A percentile compares a stretch with the other conserved stretches of the same genome.
These are phyloP conservation scores for Mythimna pallens DNA, from an alignment of 2,888 invertebrate species.

Conservation along the genomic window DNA sequence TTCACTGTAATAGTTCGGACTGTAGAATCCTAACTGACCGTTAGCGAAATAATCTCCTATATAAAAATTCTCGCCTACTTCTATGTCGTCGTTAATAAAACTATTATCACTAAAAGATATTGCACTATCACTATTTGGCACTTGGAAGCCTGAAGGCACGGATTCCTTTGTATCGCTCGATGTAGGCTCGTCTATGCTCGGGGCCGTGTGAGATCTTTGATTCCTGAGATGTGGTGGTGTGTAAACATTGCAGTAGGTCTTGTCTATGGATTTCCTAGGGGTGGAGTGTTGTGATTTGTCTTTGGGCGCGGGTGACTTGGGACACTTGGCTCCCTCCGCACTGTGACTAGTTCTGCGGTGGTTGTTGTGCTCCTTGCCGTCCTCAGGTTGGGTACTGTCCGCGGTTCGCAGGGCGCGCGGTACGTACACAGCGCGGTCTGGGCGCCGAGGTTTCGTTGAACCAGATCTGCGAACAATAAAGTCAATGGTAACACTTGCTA, in stretches of 20 bases:
- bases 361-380: slow-evolving; percentile 69
- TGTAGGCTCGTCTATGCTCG: slow-evolving; percentile 76
- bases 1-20: slow-evolving; percentile 82
- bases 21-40: slow-evolving; percentile 86
- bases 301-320: slow-evolving; percentile 81
- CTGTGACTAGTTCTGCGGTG: slow-evolving; percentile 74
- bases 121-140: slow-evolving; percentile 90
- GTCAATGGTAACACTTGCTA: slow-evolving; percentile 46
- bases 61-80: slow-evolving; percentile 87
- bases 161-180: slow-evolving; percentile 79
- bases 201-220: slow-evolving; percentile 82
- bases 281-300: slow-evolving; percentile 83
- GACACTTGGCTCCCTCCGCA: slow-evolving; percentile 76
- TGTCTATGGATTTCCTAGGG: slow-evolving; percentile 83
- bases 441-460: slow-evolving; percentile 90
- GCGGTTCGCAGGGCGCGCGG: slow-evolving; percentile 92
- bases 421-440: slow-evolving; percentile 95
- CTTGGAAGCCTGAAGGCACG: slow-evolving; percentile 86
- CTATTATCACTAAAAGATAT: slow-evolving; percentile 88
- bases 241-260: slow-evolving; percentile 88
- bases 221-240: slow-evolving; percentile 88
- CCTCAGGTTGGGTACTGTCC: slow-evolving; percentile 71
- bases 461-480: slow-evolving; percentile 78
- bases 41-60: slow-evolving; percentile 89
- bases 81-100: slow-evolving; percentile 84